Conservation (phyloP, 2,797 vertebrate genomes). For the Galaxias olidus region DNA sequence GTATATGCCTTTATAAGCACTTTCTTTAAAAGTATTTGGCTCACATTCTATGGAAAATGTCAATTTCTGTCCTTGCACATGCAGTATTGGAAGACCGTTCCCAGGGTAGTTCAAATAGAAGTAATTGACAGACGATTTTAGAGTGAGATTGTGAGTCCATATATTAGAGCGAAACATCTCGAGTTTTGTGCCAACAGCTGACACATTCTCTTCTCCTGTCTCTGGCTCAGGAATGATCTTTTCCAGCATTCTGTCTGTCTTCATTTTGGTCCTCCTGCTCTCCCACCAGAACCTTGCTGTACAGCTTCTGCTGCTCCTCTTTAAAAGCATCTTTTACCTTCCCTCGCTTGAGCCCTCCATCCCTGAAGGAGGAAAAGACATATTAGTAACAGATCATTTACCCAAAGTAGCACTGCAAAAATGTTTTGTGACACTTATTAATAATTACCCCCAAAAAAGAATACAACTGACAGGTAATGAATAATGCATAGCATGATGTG, state of each 20-base stretch:
- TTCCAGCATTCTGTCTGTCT: neutral
- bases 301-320: slow-evolving; percentile 88
- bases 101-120: neutral
- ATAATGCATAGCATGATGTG: too few species aligned
- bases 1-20: neutral
- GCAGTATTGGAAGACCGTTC: neutral
- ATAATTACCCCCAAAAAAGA: too few species aligned
- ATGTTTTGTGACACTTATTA: too few species aligned
- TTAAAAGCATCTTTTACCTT: slow-evolving; percentile 87
- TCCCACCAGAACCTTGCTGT: slow-evolving; percentile 86
- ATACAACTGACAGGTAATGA: too few species aligned
- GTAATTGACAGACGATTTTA: neutral
- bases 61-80: neutral
- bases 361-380: slow-evolving; percentile 65
- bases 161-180: neutral
- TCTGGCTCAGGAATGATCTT: neutral
- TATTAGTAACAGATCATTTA: too few species aligned
- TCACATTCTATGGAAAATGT: slow-evolving; percentile 6
- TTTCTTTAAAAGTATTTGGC: neutral
- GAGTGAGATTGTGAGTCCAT: neutral
- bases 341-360: slow-evolving; percentile 86
- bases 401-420: too few species aligned
- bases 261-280: slow-evolving; percentile 64
- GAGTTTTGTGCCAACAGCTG: neutral
- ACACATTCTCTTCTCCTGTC: neutral